Conservation (phyloP, 2,797 vertebrate genomes). For the Spinibarbus caldwelli region DNA sequence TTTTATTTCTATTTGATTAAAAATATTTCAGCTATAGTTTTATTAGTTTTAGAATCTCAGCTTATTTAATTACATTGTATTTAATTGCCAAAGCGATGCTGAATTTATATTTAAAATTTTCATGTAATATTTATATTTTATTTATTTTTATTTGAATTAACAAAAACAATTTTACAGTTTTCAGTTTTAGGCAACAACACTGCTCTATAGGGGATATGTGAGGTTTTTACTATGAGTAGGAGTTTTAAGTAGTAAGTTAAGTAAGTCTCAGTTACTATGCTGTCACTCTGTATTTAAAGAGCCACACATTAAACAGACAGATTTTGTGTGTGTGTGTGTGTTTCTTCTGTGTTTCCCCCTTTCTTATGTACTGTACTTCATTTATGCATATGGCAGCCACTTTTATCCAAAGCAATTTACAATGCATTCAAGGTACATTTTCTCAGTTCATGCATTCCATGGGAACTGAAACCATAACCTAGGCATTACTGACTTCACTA, state of each 20-base stretch:
- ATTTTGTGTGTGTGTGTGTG: too few relatives aligned
- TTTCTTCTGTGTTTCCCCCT: background rate
- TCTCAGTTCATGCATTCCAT: background rate
- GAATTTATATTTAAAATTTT: background rate
- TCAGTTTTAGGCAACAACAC: background rate
- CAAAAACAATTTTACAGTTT: too few relatives aligned
- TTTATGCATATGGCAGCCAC: background rate
- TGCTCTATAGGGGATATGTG: background rate
- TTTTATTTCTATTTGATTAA: too few relatives aligned
- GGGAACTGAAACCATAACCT: background rate
- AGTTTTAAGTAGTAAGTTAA: too few relatives aligned
- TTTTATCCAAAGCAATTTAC: background rate
- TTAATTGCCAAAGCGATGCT: too few relatives aligned
- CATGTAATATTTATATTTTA: background rate
- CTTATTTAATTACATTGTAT: too few relatives aligned
- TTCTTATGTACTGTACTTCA: background rate
- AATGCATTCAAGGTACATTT: background rate
- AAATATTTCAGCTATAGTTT: too few relatives aligned
- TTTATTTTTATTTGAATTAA: too few relatives aligned
- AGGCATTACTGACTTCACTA: background rate
- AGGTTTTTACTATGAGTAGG: background rate
- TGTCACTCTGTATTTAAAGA: too few relatives aligned
- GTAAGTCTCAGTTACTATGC: too few relatives aligned
- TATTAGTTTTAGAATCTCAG: too few relatives aligned
- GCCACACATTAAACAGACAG: too few relatives aligned